Conservation (phyloP, 92 coral and sea anemone genomes). For the Palythoa heliodiscus region DNA sequence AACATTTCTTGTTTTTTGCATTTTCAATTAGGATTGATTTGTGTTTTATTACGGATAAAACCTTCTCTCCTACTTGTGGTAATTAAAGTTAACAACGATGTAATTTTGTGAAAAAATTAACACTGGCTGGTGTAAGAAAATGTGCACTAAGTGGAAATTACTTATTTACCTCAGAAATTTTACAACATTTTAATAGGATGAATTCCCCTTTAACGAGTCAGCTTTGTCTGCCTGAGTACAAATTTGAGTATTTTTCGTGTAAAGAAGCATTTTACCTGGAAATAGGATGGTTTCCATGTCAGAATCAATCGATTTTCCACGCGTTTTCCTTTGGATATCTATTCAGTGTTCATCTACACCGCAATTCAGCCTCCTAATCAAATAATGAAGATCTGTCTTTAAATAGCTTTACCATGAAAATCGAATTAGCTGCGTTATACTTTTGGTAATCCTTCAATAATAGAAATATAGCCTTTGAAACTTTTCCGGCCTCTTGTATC, state of each 20-base stretch:
- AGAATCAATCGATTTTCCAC: background rate
- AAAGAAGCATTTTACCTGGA: conserved; percentile 68
- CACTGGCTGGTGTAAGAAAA: too few species aligned
- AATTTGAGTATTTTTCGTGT: background rate
- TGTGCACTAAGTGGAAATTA: too few species aligned
- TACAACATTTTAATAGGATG: too few species aligned
- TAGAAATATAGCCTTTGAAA: conserved; percentile 6
- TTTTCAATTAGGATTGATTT: background rate
- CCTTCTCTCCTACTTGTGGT: too few species aligned
- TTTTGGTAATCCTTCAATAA: conserved; percentile 10
- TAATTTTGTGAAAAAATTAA: too few species aligned
- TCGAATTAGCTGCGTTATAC: conserved; percentile 34
- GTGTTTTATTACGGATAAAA: too few species aligned
- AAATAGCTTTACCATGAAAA: conserved; percentile 40
- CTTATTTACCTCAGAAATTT: too few species aligned
- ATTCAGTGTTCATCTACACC: background rate
- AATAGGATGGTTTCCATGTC: conserved; percentile 75
- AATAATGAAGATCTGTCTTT: background rate
- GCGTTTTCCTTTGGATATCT: background rate
- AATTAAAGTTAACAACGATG: too few species aligned
- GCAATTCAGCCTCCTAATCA: background rate
- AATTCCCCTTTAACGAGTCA: too few species aligned
- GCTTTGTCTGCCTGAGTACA: background rate
- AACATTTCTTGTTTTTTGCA: background rate
- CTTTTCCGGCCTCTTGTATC: conserved; percentile 32